Conservation (phyloP, 1,140 invertebrate species). For the Rhyzopertha dominica region DNA sequence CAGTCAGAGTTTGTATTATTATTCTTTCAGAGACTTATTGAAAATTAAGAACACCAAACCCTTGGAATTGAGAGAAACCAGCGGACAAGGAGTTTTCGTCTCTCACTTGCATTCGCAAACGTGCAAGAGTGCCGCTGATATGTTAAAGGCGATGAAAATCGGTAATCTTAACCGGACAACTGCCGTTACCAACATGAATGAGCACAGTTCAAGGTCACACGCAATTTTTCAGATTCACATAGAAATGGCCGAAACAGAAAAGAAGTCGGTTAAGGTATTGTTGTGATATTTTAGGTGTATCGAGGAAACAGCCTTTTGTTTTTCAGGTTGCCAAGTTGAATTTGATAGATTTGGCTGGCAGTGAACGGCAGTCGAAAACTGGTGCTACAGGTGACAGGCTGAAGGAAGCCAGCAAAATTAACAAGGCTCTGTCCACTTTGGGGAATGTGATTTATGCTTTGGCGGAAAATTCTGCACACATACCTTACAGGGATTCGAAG, state of each 20-base stretch:
- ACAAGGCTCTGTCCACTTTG: constrained; percentile 86
- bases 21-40: constrained; percentile 71
- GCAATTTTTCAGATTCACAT: constrained; percentile 98
- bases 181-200: constrained; percentile 98
- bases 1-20: too few species aligned
- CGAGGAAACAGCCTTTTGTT: too few species aligned
- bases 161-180: constrained; percentile 87
- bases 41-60: constrained; percentile 71
- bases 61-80: constrained; percentile 64
- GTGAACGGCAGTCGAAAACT: constrained; percentile 89
- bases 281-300: too few species aligned
- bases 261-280: constrained; percentile 54
- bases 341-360: constrained; percentile 72
- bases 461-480: constrained; percentile 80
- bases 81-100: constrained; percentile 83
- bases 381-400: constrained; percentile 83
- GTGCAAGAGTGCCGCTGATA: constrained; percentile 87
- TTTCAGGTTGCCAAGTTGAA: constrained; percentile 74
- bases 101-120: constrained; percentile 86
- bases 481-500: constrained; percentile 94
- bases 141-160: constrained; percentile 81
- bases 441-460: constrained; percentile 93
- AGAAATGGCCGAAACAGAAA: constrained; percentile 83
- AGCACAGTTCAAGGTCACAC: constrained; percentile 95
- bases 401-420: constrained; percentile 94